Evolutionary conservation across 2,797 vertebrate species (phyloP), one percentile per base, ranked within the genome.

Genomic region (Halcyon leucocephala): DNA sequence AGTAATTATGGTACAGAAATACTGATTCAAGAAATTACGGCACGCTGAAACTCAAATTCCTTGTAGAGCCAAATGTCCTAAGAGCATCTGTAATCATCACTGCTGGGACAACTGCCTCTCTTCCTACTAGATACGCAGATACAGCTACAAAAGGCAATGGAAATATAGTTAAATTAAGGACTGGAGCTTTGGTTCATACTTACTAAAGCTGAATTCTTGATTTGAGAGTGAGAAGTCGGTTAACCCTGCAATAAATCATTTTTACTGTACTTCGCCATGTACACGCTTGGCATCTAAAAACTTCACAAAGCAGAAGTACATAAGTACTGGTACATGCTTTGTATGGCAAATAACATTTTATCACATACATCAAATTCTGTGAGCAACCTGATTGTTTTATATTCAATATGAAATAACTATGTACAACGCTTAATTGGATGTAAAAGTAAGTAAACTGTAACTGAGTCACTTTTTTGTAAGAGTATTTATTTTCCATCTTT

Each of bases 281-380:
- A 72, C n/a, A 19, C 22, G 52, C 61, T 84, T 86, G 22, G 22
- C 60, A 67, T 73, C 48, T 58, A 29, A 72, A 89, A 83, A 5
- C 55, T 62, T 66, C 15, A 33, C 28, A 52, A 8, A 76, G 25
- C 12, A 35, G 26, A 73, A 90, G 14, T 76, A 44, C 35, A 1
- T 51, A 9, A 28, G 37, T 80, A 66, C 89, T 95, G 94, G 96
- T 97, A 96, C 95, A 93, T 96, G 79, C 87, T 94, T 91, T 64
- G 69, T 94, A 92, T 95, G 96, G 90, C 87, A 93, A 93, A 97
- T 97, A 97, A 96, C 95, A 77, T 97, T 97, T 97, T 97, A 97
- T 97, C 92, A 90, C 83, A 84, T 97, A 91, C 95, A 93, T 96
- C 92, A 69, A 65, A 90, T 71, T 66, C 82, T 69, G 9, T 60